Evolutionary conservation across 2,113 vertebrate genomes (phyloP).

Genomic region (Atherinomorus stipes): DNA sequence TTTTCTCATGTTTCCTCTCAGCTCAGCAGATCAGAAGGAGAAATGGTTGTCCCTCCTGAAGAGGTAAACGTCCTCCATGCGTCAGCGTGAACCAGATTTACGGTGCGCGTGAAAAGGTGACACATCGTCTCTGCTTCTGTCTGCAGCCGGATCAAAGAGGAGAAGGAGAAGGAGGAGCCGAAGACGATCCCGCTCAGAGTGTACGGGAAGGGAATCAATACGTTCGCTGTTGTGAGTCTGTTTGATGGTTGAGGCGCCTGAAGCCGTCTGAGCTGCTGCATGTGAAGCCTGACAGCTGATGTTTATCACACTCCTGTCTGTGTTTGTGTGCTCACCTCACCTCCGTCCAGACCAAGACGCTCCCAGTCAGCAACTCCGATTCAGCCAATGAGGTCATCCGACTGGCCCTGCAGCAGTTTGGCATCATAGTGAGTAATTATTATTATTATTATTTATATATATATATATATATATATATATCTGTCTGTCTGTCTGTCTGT

Average conservation of each 20-base stretch:
- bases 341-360: constrained; percentile 88
- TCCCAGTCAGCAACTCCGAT: constrained; percentile 91
- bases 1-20: constrained; percentile 56
- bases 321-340: neutral
- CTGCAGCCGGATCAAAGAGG: constrained; percentile 90
- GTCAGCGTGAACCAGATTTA: neutral
- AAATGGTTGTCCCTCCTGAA: constrained; percentile 91
- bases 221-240: constrained; percentile 90
- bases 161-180: constrained; percentile 92
- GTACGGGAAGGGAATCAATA: constrained; percentile 91
- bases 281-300: neutral
- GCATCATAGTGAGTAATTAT: constrained; percentile 89
- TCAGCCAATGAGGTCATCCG: constrained; percentile 90
- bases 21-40: constrained; percentile 91
- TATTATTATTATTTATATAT: too few species aligned
- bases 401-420: constrained; percentile 91
- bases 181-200: constrained; percentile 94
- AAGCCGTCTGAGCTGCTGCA: neutral
- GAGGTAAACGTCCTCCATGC: constrained; percentile 81
- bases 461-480: too few species aligned
- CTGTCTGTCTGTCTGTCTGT: too few species aligned
- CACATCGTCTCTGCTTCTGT: neutral
- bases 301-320: neutral
- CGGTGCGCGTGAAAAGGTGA: neutral
- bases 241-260: neutral